These are phyloP conservation scores for Enteromius thamalakanensis DNA, from an alignment of 2,797 vertebrate genomes.

Conservation along the genomic window DNA sequence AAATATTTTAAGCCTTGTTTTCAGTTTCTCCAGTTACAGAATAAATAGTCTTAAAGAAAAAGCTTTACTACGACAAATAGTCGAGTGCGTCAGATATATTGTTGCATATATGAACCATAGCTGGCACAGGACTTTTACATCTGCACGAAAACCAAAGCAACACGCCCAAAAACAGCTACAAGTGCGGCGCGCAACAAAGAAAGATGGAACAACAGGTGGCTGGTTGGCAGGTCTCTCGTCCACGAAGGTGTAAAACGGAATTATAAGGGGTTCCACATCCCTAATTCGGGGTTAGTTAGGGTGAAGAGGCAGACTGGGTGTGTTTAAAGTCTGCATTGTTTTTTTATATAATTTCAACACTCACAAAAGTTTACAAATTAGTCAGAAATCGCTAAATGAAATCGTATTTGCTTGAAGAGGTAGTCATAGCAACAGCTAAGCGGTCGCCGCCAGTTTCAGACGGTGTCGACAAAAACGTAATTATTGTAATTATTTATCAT, in stretches of 20 bases:
- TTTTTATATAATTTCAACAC: not conserved
- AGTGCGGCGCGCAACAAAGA: constrained; percentile 58
- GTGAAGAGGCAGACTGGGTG: not conserved
- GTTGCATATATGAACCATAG: no score
- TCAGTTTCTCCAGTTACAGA: constrained; percentile 30
- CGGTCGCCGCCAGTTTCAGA: not conserved
- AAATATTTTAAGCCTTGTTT: not conserved
- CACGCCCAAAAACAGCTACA: constrained; percentile 55
- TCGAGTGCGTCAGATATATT: not conserved
- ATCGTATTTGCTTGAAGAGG: not conserved
- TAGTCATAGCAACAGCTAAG: constrained; percentile 23
- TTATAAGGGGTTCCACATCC: not conserved
- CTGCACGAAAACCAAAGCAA: constrained; percentile 22
- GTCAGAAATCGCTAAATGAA: not conserved
- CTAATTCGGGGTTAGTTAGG: not conserved
- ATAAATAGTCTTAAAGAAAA: not conserved
- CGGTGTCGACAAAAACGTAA: not conserved
- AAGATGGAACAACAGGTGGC: constrained; percentile 78
- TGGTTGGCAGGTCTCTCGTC: constrained; percentile 12
- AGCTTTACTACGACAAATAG: not conserved
- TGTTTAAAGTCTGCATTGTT: not conserved
- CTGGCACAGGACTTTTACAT: not conserved
- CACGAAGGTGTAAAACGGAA: not conserved
- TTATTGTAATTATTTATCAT: not conserved
- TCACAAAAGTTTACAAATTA: not conserved